phyloP scores from a whole-genome alignment of 2,797 vertebrate genomes.

The Chanos chanos region DNA sequence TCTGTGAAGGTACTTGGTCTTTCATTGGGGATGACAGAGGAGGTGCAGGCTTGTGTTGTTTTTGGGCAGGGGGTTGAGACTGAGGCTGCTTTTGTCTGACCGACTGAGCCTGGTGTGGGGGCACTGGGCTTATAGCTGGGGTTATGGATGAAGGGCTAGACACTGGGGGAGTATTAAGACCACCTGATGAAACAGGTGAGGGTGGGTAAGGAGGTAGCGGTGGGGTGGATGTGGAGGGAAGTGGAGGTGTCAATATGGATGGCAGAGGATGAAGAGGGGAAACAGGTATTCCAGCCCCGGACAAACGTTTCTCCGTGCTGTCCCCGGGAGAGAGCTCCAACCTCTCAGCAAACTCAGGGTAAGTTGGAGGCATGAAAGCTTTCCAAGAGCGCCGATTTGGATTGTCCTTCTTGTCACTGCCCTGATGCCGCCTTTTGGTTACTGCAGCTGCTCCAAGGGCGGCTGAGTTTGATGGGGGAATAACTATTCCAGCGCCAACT shows the following conservation, averaged over 20 bases:
- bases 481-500: constrained; percentile 58
- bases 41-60: constrained; percentile 55
- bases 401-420: constrained; percentile 84
- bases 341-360: constrained; percentile 91
- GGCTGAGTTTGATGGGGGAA: constrained; percentile 62
- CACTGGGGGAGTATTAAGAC: constrained; percentile 62
- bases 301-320: constrained; percentile 78
- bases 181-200: constrained; percentile 61
- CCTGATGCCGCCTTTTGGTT: constrained; percentile 73
- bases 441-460: constrained; percentile 68
- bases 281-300: constrained; percentile 67
- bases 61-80: constrained; percentile 54
- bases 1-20: constrained; percentile 43
- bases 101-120: constrained; percentile 55
- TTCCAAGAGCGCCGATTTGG: constrained; percentile 95
- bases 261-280: constrained; percentile 64
- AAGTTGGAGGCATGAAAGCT: constrained; percentile 93
- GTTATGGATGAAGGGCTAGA: constrained; percentile 61
- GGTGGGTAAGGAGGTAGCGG: constrained; percentile 63
- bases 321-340: constrained; percentile 85
- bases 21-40: constrained; percentile 48
- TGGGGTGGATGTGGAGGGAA: constrained; percentile 61
- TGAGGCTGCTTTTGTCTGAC: constrained; percentile 57
- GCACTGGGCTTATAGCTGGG: constrained; percentile 57
- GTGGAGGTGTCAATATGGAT: constrained; percentile 49